phyloP scores from a whole-genome alignment of 2,113 vertebrate genomes.

The Lycocorax pyrrhopterus region DNA sequence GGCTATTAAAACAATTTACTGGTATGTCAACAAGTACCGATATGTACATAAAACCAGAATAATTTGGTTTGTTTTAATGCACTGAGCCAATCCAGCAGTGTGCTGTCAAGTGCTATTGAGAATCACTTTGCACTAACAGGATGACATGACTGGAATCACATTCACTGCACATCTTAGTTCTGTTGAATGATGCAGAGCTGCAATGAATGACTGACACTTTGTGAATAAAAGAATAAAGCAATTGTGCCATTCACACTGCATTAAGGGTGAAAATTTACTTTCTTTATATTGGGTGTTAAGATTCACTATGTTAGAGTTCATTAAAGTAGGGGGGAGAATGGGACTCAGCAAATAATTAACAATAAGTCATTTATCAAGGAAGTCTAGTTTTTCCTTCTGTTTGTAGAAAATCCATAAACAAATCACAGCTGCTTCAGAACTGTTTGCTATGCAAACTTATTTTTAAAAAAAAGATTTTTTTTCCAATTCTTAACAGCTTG shows the following conservation, averaged over 20 bases:
- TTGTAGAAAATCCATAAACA: slow-evolving; percentile 2
- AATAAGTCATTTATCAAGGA: slow-evolving; percentile 23
- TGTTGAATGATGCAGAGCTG: slow-evolving; percentile 20
- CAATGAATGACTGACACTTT: slow-evolving; percentile 48
- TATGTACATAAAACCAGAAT: slow-evolving; percentile 58
- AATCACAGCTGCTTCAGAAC: not conserved
- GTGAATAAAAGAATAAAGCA: slow-evolving; percentile 43
- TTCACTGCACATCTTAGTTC: slow-evolving; percentile 37
- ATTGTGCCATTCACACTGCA: not conserved
- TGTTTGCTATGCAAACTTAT: not conserved
- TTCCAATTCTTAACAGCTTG: not conserved
- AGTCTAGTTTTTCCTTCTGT: not conserved
- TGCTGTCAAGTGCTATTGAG: slow-evolving; percentile 50
- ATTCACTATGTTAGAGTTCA: not conserved
- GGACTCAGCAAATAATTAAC: slow-evolving; percentile 24
- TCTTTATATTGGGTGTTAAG: not conserved
- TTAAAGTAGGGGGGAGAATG: slow-evolving; percentile 1
- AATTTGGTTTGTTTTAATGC: slow-evolving; percentile 59
- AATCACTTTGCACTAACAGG: slow-evolving; percentile 53
- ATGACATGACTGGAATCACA: slow-evolving; percentile 55
- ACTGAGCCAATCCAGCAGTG: slow-evolving; percentile 18
- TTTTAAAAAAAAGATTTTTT: not conserved
- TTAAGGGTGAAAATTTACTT: slow-evolving; percentile 5
- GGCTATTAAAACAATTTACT: slow-evolving; percentile 71
- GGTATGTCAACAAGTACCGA: slow-evolving; percentile 48